These are phyloP conservation scores for Carterocephalus palaemon DNA, from an alignment of 2,888 invertebrate genomes.

Conservation along the genomic window DNA sequence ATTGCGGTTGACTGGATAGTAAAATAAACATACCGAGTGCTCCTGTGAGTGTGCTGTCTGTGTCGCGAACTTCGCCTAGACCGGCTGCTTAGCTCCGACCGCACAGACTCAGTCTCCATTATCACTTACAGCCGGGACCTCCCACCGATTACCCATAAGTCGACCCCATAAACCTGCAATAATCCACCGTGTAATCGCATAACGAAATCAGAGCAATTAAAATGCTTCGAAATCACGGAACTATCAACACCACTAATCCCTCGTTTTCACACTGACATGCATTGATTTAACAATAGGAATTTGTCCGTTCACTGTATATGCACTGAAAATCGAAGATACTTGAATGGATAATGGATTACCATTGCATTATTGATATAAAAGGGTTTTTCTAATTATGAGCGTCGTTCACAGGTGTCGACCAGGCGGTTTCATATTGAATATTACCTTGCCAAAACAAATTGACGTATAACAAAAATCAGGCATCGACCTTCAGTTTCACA, in stretches of 20 bases:
- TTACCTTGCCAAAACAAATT: constrained; percentile 35
- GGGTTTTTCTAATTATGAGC: constrained; percentile 53
- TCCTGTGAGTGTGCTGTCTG: constrained; percentile 81
- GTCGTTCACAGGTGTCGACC: constrained; percentile 55
- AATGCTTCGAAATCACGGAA: constrained; percentile 60
- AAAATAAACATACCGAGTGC: constrained; percentile 77
- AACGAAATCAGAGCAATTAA: constrained; percentile 63
- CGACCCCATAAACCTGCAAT: constrained; percentile 48
- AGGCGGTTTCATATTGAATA: constrained; percentile 54
- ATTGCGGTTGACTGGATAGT: no score
- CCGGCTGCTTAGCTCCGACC: constrained; percentile 93
- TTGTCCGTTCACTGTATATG: not conserved
- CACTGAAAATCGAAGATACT: constrained; percentile 17
- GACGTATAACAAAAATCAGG: not conserved
- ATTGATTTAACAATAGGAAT: constrained; percentile 20
- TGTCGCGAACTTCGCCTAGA: constrained; percentile 84
- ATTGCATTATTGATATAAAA: constrained; percentile 53
- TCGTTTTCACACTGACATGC: constrained; percentile 36
- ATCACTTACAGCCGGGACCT: constrained; percentile 41
- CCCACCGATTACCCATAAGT: constrained; percentile 57
- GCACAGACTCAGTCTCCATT: constrained; percentile 97
- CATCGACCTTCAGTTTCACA: constrained; percentile 29
- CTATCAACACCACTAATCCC: constrained; percentile 31
- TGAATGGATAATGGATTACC: constrained; percentile 43
- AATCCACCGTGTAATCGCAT: constrained; percentile 52